These are phyloP conservation scores for Acrocephalus scirpaceus DNA, from an alignment of 2,797 vertebrate genomes.

Conservation along the genomic window DNA sequence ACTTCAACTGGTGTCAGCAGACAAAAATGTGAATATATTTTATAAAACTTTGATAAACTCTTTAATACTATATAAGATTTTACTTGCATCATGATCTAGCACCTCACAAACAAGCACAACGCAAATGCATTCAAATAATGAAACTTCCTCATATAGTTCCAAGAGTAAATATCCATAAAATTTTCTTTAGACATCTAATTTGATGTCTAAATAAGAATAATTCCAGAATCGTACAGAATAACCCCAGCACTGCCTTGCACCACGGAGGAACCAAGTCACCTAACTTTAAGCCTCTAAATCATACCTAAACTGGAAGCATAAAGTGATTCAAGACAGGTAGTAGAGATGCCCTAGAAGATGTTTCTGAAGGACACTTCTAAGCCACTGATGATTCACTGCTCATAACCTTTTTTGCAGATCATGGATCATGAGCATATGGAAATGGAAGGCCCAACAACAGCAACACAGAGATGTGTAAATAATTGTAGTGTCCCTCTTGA, in stretches of 20 bases:
- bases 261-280: not conserved
- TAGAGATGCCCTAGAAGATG: not conserved
- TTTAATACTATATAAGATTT: not conserved
- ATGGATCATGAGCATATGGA: not conserved
- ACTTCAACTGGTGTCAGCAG: not conserved
- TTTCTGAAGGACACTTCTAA: not conserved
- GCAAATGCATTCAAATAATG: not conserved
- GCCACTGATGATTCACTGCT: not conserved
- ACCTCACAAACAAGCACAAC: not conserved
- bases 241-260: not conserved
- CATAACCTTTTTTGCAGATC: not conserved
- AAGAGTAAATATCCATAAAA: not conserved
- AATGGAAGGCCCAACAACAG: not conserved
- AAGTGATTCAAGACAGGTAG: not conserved
- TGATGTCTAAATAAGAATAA: not conserved
- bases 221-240: not conserved
- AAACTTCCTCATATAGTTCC: not conserved
- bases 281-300: not conserved
- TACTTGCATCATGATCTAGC: not conserved
- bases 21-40: not conserved
- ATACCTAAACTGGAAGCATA: not conserved
- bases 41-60: not conserved
- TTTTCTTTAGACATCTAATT: not conserved
- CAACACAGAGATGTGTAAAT: not conserved
- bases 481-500: not conserved